Base-by-base conservation (phyloP, 2,888 invertebrate genomes). In the Timema podura region DNA sequence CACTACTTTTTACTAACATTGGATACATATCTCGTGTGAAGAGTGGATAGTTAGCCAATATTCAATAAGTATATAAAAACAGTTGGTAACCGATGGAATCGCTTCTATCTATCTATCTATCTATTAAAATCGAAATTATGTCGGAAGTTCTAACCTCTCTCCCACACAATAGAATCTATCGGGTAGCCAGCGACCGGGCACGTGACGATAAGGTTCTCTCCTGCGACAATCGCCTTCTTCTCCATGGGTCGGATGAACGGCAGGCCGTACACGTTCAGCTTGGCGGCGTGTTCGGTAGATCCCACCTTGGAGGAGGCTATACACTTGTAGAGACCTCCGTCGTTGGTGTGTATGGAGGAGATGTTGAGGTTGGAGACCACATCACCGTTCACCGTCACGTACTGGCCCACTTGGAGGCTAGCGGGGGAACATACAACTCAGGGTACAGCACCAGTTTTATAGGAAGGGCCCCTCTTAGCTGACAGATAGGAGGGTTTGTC, bases 141-240 rank as follows among this genome's bases (percentile, higher is more conserved):
- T 30, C 2, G 1, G 30, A 30, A 61, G 9, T n/a, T 78, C 80
- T 79, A 83, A 88, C 95, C 93, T 82, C 95, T 88, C 83, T 95
- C 95, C 97, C 97, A 98, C n/a, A 93, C 92, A 77, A 96, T 93
- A 65, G 91, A 90, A 77, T 95, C 93, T 75, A 97, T 93, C 10
- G 97, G 97, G 82, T 95, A 95, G 54, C 97, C 97, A 74, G 96
- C 95, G 54, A 96, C 96, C 0, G 96, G 96, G 80, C 97, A 97
- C 76, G 93, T 92, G 0, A 95, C 92, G 74, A 92, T 87, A 74
- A 96, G 85, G 30, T 90, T 93, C 80, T 95, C 93, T 68, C 95
- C 95, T 70, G 95, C 95, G 49, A 96, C 94, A 74, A 95, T 95
- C 47, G 95, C 92, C 77, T 94, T 92, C 82, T 95, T 95, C 80